Conservation (phyloP, 2,888 invertebrate genomes). For the Trachelus tabidus region DNA sequence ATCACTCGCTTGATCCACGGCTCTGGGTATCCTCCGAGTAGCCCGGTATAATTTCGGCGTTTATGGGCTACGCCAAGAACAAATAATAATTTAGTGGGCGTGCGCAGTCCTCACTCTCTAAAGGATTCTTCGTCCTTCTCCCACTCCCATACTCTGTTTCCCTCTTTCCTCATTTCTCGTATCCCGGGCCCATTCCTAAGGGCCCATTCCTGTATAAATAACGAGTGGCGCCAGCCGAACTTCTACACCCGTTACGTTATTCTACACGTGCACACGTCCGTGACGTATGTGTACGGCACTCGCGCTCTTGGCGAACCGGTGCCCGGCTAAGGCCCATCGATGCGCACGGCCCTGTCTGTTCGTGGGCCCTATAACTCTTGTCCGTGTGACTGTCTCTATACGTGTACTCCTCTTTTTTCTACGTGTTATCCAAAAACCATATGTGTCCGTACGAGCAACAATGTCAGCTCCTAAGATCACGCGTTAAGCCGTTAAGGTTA, state of each 20-base stretch:
- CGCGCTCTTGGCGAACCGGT: neutral
- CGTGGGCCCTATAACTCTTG: neutral
- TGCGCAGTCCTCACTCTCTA: constrained; percentile 37
- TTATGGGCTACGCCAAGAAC: constrained; percentile 62
- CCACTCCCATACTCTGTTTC: constrained; percentile 12
- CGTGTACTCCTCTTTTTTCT: neutral
- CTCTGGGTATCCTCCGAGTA: constrained; percentile 36
- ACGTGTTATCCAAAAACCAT: neutral
- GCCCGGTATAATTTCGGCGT: constrained; percentile 63
- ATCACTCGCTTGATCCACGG: neutral
- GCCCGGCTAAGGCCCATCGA: neutral
- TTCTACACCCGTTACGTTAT: constrained; percentile 50
- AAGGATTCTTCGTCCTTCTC: constrained; percentile 1
- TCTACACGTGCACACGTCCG: neutral
- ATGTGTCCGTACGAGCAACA: neutral
- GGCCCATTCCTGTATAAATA: constrained; percentile 55
- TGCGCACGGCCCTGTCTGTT: neutral
- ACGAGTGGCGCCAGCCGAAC: constrained; percentile 64
- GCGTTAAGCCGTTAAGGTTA: neutral
- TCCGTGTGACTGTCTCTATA: neutral
- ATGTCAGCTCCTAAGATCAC: neutral
- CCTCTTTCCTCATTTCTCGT: constrained; percentile 19
- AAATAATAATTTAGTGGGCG: constrained; percentile 67
- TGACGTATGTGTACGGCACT: neutral
- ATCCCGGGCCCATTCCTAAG: constrained; percentile 20